These are phyloP conservation scores for Paramuricea clavata DNA, from an alignment of 92 coral and sea anemone genomes.

Conservation along the genomic window DNA sequence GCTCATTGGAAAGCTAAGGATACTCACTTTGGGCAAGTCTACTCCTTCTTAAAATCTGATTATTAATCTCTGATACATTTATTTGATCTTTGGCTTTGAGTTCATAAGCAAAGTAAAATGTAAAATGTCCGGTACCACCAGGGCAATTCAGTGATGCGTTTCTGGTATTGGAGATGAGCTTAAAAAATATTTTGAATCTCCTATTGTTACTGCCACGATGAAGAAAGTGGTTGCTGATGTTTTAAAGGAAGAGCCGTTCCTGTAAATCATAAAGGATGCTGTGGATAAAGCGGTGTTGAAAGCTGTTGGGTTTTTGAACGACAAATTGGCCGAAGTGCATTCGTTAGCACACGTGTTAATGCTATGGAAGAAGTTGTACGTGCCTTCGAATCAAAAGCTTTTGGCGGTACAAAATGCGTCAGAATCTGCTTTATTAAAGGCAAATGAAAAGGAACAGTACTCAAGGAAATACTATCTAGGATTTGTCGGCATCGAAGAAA, in stretches of 20 bases:
- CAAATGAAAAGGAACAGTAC: conserved; percentile 49
- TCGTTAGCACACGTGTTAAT: too few species aligned
- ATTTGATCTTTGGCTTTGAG: too few species aligned
- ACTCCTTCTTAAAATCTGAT: too few species aligned
- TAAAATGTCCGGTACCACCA: background rate
- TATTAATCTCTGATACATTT: too few species aligned
- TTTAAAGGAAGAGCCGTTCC: conserved; percentile 4
- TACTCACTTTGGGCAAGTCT: too few species aligned
- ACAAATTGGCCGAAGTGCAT: conserved; percentile 3
- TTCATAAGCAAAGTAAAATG: too few species aligned
- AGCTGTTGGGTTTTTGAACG: conserved; percentile 3
- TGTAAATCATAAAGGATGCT: conserved; percentile 8
- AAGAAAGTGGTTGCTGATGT: conserved; percentile 24
- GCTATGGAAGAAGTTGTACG: background rate
- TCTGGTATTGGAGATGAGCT: conserved; percentile 29
- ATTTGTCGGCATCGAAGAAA: conserved; percentile 27
- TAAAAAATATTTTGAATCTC: conserved; percentile 39
- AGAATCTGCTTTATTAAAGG: conserved; percentile 10
- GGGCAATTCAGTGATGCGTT: background rate
- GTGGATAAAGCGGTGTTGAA: conserved; percentile 21
- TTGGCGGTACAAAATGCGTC: background rate
- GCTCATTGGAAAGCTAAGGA: too few species aligned
- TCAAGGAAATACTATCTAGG: conserved; percentile 35
- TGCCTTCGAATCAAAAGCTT: background rate
- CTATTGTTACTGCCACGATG: background rate